A percentile compares a stretch with the other conserved stretches of the same genome.
Conservation (phyloP, 2,888 invertebrate genomes). For the Muschampia plurimacula region DNA sequence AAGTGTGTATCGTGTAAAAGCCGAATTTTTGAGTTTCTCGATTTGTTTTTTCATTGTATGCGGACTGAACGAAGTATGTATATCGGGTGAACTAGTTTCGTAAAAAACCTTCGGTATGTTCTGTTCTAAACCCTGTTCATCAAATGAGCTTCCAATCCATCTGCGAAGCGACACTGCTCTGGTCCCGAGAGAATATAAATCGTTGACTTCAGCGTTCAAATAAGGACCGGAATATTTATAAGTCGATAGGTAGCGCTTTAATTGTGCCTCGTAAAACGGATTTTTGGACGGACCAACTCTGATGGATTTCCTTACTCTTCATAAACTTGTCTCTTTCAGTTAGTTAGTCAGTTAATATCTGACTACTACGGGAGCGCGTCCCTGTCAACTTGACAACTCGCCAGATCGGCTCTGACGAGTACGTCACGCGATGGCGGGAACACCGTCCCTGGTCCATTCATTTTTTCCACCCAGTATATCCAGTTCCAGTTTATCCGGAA, state of each 20-base stretch:
- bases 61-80: not conserved
- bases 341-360: no score
- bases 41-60: not conserved
- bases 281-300: conserved; percentile 8
- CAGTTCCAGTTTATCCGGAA: no score
- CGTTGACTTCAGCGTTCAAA: conserved; percentile 28
- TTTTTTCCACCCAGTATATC: no score
- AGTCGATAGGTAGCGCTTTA: conserved; percentile 35
- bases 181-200: conserved; percentile 25
- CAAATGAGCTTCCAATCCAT: conserved; percentile 22
- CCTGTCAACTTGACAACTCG: no score
- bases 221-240: conserved; percentile 37
- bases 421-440: no score
- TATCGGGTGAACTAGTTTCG: not conserved
- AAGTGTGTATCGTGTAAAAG: no score
- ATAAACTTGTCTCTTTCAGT: no score
- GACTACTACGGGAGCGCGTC: no score
- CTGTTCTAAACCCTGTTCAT: not conserved
- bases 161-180: conserved; percentile 26
- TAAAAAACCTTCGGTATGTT: not conserved
- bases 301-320: not conserved
- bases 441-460: no score
- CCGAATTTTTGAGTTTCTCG: not conserved
- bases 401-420: no score
- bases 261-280: conserved; percentile 29